Evolutionary conservation across 2,113 vertebrate genomes (phyloP).

Genomic region (Silurus asotus): DNA sequence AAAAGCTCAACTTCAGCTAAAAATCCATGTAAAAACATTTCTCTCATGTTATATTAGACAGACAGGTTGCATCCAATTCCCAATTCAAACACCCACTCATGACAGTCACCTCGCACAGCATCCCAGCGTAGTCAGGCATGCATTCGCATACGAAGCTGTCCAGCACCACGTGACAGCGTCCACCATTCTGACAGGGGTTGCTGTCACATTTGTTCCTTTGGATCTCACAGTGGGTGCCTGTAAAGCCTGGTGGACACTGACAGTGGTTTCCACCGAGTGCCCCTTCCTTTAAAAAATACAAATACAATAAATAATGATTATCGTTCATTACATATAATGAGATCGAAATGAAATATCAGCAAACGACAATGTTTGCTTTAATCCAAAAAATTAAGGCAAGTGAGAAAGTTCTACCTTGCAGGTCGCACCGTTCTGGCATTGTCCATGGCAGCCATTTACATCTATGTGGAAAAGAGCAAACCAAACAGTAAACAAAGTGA

Average conservation of each 20-base stretch:
- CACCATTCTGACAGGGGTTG: constrained; percentile 82
- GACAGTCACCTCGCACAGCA: constrained; percentile 86
- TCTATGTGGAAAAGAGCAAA: constrained; percentile 67
- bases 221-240: constrained; percentile 84
- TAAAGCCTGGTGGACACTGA: constrained; percentile 80
- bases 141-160: constrained; percentile 86
- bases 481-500: constrained; percentile 24
- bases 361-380: background rate
- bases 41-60: background rate
- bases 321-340: background rate
- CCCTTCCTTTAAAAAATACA: constrained; percentile 56
- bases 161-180: constrained; percentile 77
- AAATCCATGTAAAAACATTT: background rate
- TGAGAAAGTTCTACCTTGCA: constrained; percentile 80
- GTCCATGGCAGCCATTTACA: constrained; percentile 80
- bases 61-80: background rate
- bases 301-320: background rate
- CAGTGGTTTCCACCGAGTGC: constrained; percentile 78
- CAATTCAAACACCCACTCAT: background rate
- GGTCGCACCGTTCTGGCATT: constrained; percentile 88
- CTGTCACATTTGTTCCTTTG: constrained; percentile 80
- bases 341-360: background rate
- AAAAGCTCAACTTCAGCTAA: background rate
- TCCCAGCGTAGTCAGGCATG: constrained; percentile 76
- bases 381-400: background rate